These are phyloP conservation scores for Harlomillsia oculata DNA, from an alignment of 1,140 invertebrate genomes.

Conservation along the genomic window DNA sequence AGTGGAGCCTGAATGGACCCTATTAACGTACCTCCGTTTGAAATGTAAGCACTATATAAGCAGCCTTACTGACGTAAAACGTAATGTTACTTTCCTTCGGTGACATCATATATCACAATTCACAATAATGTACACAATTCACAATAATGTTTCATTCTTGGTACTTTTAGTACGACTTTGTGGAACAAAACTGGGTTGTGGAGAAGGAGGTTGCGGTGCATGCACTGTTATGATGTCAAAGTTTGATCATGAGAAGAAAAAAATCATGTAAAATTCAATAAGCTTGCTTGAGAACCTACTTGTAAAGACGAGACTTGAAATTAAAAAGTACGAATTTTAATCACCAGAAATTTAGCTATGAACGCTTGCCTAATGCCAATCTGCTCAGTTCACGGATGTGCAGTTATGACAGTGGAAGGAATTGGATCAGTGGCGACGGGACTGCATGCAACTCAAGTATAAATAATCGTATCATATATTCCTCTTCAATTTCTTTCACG, in stretches of 20 bases:
- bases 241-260: neutral
- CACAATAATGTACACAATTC: neutral
- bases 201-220: constrained; percentile 83
- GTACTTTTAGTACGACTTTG: constrained; percentile 56
- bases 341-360: constrained; percentile 66
- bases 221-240: constrained; percentile 84
- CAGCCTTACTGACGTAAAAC: constrained; percentile 30
- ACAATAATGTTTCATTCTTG: neutral
- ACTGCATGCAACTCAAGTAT: constrained; percentile 40
- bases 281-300: neutral
- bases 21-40: constrained; percentile 69
- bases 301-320: neutral
- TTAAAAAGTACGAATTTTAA: neutral
- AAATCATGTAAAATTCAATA: constrained; percentile 13
- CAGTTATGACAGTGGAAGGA: constrained; percentile 80
- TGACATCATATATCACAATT: neutral
- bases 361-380: constrained; percentile 82
- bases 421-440: constrained; percentile 40
- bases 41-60: constrained; percentile 48
- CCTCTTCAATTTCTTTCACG: neutral
- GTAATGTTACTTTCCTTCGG: neutral
- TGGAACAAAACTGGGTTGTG: constrained; percentile 84
- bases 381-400: constrained; percentile 68
- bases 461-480: neutral
- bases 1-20: constrained; percentile 74